Base-by-base conservation (phyloP, 2,888 invertebrate genomes). In the Hemicrepidius hirtus region DNA sequence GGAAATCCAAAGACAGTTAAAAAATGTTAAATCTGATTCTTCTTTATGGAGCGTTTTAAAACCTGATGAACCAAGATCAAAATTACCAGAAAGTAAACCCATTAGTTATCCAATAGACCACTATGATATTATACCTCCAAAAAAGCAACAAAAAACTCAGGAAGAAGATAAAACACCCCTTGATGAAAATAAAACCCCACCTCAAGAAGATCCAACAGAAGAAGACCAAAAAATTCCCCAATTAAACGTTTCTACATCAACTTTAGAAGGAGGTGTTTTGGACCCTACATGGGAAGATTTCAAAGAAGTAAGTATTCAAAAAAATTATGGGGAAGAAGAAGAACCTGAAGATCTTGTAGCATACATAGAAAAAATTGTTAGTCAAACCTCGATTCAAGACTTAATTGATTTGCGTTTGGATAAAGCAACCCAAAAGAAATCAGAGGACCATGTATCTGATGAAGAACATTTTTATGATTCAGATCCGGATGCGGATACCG, bases 331-430 rank as follows among this genome's bases (percentile, higher is more conserved):
- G 1, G 6, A 28, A 20, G 41, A 50, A 13, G 73, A 75, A 6
- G 59, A 67, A 20, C 53, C 62, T 9, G 71, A 73, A 40, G 77
- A 77, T 66, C 50, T 77, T 10, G 71, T 59, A 44, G 75, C 66
- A 12, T 63, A 67, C 32, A 66, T 73, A 16, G 77, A 77, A 63
- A 68, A 55, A 24, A 21, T 73, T 40, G 35, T 68, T 1, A 73
- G 73, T 55, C 69, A 68, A 68, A 74, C 70, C 18, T 75, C 77
- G 0, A n/a, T 71, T 20, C 74, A 75, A 20, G 35, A 68, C 28
- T 65, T 77, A 20, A 1, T 20, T 13, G 59, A 64, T 37, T 37
- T 40, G 40, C 57, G 40, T 46, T 24, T 18, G 12, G 62, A 60
- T 32, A 71, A 69, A 40, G 66, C 62, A 60, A 57, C 53, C 1